A percentile compares a stretch with the other conserved stretches of the same genome.
Evolutionary conservation across 2,888 invertebrate genomes (phyloP).

Genomic region (Gandaritis pyraliata): DNA sequence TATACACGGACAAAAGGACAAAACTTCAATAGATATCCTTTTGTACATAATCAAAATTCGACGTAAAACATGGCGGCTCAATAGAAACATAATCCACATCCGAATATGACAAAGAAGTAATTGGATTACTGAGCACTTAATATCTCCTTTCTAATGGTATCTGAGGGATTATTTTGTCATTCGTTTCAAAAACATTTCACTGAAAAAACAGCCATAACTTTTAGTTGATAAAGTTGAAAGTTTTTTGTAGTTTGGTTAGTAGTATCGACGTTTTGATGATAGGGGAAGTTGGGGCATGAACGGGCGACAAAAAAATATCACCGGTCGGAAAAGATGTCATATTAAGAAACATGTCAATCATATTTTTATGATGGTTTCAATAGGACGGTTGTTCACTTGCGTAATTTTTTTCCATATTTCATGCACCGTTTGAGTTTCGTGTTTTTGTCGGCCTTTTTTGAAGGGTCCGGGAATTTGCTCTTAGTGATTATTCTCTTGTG

Average conservation of each 20-base stretch:
- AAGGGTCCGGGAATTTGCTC: slow-evolving; percentile 57
- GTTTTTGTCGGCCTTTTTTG: slow-evolving; percentile 65
- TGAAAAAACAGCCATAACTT: slow-evolving; percentile 36
- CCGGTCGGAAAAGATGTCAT: slow-evolving; percentile 82
- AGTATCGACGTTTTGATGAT: slow-evolving; percentile 31
- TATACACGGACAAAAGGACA: slow-evolving; percentile 69
- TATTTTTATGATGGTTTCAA: slow-evolving; percentile 82
- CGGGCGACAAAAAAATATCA: slow-evolving; percentile 83
- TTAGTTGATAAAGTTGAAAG: background rate
- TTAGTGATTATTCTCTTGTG: slow-evolving; percentile 59
- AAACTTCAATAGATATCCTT: slow-evolving; percentile 69
- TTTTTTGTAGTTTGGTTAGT: slow-evolving; percentile 24
- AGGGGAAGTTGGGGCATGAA: slow-evolving; percentile 54
- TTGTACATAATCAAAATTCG: slow-evolving; percentile 73
- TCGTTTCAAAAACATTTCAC: background rate
- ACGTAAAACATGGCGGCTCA: slow-evolving; percentile 71
- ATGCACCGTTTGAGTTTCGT: slow-evolving; percentile 68
- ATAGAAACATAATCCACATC: slow-evolving; percentile 83
- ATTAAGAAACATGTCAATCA: slow-evolving; percentile 84
- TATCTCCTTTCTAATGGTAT: slow-evolving; percentile 74
- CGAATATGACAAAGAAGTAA: slow-evolving; percentile 81
- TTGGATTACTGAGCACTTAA: slow-evolving; percentile 82
- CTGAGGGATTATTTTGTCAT: slow-evolving; percentile 22
- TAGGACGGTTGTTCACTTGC: slow-evolving; percentile 77
- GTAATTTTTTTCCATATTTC: slow-evolving; percentile 78